Evolutionary conservation across 2,888 invertebrate species (phyloP), one percentile per base, ranked within the genome.

Genomic region (Nomada fabriciana): DNA sequence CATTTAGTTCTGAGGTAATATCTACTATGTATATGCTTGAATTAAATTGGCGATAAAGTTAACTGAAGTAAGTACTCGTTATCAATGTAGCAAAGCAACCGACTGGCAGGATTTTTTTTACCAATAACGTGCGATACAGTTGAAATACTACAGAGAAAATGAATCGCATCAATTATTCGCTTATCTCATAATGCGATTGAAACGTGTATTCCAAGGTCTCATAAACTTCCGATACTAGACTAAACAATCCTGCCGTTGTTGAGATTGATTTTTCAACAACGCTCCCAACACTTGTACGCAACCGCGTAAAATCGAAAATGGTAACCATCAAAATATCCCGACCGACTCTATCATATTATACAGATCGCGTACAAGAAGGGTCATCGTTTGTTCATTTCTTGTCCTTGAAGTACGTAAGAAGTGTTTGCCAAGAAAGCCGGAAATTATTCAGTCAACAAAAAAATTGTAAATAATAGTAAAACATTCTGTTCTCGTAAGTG

Each of bases 241-340:
- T 65, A 73, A 57, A 18, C 20, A 18, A 36, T 59, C 23, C 20
- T 11, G 23, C 20, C 20, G 50, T 36, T 23, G 13, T n/a, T 2
- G n/a, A 15, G 20, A 75, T 43, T n/a, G 11, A 72, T 55, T 63
- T 72, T 72, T 43, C 63, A 42, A 25, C 25, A 63, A 25, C 25
- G 0, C 29, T 36, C 0, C 29, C 7, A 13, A 47, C 15, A 47
- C 47, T 15, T 47, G 10, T 1, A 10, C 11, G 23, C 7, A 55
- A 55, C 18, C 18, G 11, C 5, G 3, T 20, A 36, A 43, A n/a
- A 42, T 53, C 42, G n/a, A 63, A 55, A 25, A 25, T 15, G 4
- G 20, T 36, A 36, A 7, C 57, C n/a, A 25, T n/a, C 23, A 36
- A 20, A 25, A 15, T 43, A 65, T 50, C 4, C 7, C 5, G 15